A percentile compares a stretch with the other conserved stretches of the same genome.
phyloP scores from a whole-genome alignment of 2,888 invertebrate genomes.

The Cephus pulcher region DNA sequence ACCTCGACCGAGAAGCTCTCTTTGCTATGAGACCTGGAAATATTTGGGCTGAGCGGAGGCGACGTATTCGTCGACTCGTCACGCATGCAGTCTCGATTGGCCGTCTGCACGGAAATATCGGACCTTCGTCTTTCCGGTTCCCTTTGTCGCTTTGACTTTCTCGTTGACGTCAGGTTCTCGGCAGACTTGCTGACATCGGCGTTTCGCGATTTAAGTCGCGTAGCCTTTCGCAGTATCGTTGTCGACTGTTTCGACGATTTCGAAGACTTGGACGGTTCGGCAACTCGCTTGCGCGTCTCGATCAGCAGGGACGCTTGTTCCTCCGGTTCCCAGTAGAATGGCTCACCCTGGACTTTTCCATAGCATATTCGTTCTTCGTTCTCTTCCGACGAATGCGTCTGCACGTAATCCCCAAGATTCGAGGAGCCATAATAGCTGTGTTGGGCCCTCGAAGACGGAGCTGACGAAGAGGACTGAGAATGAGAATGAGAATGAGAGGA shows the following conservation, averaged over 20 bases:
- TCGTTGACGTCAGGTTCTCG: constrained; percentile 44
- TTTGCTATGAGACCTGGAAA: constrained; percentile 30
- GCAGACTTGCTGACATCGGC: constrained; percentile 56
- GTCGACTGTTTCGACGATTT: constrained; percentile 27
- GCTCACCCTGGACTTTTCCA: not conserved
- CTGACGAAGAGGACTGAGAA: too few relatives aligned
- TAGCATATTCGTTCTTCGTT: too few relatives aligned
- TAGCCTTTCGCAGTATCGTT: constrained; percentile 49
- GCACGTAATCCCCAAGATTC: too few relatives aligned
- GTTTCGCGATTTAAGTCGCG: constrained; percentile 50
- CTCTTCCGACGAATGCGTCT: too few relatives aligned
- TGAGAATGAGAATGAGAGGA: too few relatives aligned
- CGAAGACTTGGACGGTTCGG: constrained; percentile 21
- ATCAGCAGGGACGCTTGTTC: not conserved
- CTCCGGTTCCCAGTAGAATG: not conserved
- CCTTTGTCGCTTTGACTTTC: constrained; percentile 48
- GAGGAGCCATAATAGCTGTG: not conserved
- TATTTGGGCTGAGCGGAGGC: constrained; percentile 21
- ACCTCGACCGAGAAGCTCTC: constrained; percentile 55
- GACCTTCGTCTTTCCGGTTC: constrained; percentile 57
- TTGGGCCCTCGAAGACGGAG: too few relatives aligned
- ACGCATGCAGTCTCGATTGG: constrained; percentile 29
- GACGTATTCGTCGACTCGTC: constrained; percentile 61
- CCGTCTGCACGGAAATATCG: constrained; percentile 56
- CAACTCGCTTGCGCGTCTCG: too few relatives aligned